phyloP scores from a whole-genome alignment of 2,113 vertebrate species.

The Falcunculus frontatus region DNA sequence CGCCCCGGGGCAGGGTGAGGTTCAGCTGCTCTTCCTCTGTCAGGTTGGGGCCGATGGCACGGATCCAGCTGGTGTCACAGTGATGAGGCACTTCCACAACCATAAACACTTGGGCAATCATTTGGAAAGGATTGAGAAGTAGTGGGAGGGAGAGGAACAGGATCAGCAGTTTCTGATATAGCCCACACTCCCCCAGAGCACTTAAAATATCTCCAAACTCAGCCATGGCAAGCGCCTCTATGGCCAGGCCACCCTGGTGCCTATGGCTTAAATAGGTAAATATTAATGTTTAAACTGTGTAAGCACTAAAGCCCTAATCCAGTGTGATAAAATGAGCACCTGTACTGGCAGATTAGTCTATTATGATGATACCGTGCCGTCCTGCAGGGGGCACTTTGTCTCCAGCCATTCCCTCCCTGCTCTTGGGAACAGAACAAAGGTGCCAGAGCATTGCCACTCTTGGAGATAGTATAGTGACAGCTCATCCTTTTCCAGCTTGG shows the following conservation, averaged over 20 bases:
- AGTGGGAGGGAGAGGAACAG: slow-evolving; percentile 66
- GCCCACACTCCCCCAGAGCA: slow-evolving; percentile 77
- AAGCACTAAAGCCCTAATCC: slow-evolving; percentile 2
- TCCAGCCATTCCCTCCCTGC: background rate
- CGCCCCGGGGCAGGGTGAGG: slow-evolving; percentile 74
- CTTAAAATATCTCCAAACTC: slow-evolving; percentile 62
- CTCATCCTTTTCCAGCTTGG: background rate
- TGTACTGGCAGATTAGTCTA: background rate
- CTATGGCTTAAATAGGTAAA: background rate
- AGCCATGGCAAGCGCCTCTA: background rate
- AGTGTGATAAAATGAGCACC: background rate
- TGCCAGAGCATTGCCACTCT: background rate
- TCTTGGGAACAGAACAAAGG: background rate
- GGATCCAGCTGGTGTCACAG: slow-evolving; percentile 86
- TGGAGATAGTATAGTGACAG: accelerated
- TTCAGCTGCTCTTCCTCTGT: slow-evolving; percentile 66
- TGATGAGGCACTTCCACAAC: slow-evolving; percentile 73
- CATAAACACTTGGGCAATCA: slow-evolving; percentile 80
- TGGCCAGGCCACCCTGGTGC: background rate
- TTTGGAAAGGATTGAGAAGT: slow-evolving; percentile 67
- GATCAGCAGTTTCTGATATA: slow-evolving; percentile 79
- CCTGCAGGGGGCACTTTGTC: slow-evolving; percentile 17
- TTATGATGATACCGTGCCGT: background rate
- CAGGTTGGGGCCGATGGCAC: slow-evolving; percentile 67
- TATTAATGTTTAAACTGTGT: slow-evolving; percentile 46